phyloP scores from a whole-genome alignment of 2,797 vertebrate genomes.

The Myotis myotis region DNA sequence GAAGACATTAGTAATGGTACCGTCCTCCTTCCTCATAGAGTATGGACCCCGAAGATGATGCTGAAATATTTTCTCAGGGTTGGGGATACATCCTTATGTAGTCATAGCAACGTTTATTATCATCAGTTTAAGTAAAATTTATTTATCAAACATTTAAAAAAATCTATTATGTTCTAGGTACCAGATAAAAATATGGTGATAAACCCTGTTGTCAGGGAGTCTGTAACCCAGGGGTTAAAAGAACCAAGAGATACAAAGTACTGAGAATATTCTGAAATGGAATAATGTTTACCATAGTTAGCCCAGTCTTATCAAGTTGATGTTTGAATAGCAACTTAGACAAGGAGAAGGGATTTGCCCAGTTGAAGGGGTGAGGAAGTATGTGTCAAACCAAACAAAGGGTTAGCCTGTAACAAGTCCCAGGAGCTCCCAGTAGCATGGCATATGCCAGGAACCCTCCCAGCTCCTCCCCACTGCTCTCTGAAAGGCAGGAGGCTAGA shows the following conservation, averaged over 20 bases:
- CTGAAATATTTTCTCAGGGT: background rate
- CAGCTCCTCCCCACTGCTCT: background rate
- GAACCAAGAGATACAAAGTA: background rate
- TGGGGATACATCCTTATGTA: background rate
- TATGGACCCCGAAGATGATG: background rate
- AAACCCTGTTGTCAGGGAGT: background rate
- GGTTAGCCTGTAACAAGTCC: background rate
- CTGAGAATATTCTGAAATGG: background rate
- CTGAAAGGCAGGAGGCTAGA: background rate
- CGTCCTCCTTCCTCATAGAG: background rate
- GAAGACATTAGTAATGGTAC: background rate
- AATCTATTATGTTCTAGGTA: background rate
- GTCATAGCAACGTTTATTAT: background rate
- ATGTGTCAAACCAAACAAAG: background rate
- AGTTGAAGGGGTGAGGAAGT: background rate
- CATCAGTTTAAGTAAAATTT: background rate
- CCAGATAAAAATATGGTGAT: background rate
- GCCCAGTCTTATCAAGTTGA: background rate
- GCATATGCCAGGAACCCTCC: background rate
- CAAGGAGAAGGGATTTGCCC: background rate
- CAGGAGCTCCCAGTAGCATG: background rate
- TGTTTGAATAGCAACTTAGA: background rate
- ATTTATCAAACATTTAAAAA: background rate
- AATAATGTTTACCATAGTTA: background rate
- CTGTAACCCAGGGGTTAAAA: background rate